Conservation (phyloP, 2,113 vertebrate genomes). For the Cranoglanis bouderius region DNA sequence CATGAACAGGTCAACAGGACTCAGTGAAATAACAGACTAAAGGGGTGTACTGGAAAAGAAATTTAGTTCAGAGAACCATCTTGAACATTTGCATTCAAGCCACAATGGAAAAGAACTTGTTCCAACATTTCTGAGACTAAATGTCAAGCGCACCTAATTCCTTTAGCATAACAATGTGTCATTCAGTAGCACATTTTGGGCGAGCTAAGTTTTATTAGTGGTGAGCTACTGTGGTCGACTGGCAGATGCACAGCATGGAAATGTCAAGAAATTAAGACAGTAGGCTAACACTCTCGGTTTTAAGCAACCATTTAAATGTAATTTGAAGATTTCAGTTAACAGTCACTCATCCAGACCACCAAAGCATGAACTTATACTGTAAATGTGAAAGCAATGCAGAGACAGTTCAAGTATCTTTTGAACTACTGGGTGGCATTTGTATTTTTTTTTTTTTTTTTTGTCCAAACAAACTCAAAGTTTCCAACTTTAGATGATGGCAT, state of each 20-base stretch:
- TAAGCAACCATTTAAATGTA: slow-evolving; percentile 28
- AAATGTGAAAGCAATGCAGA: slow-evolving; percentile 13
- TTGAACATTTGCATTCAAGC: background rate
- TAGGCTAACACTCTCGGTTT: slow-evolving; percentile 23
- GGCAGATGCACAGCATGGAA: slow-evolving; percentile 27
- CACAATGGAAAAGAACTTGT: slow-evolving; percentile 35
- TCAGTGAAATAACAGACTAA: background rate
- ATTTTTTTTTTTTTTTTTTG: background rate
- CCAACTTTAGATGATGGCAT: slow-evolving; percentile 25
- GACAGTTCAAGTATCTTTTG: slow-evolving; percentile 20
- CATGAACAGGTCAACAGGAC: background rate
- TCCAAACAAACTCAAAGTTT: slow-evolving; percentile 30
- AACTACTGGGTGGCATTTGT: slow-evolving; percentile 40
- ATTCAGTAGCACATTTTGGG: slow-evolving; percentile 38
- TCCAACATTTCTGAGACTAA: background rate
- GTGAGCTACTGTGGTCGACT: slow-evolving; percentile 37
- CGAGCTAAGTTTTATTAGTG: slow-evolving; percentile 34
- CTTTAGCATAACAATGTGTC: slow-evolving; percentile 36
- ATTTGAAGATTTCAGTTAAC: slow-evolving; percentile 26
- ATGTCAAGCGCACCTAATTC: slow-evolving; percentile 30
- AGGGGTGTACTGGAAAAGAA: background rate
- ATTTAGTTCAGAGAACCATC: background rate
- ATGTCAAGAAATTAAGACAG: slow-evolving; percentile 35
- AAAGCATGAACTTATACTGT: slow-evolving; percentile 10
- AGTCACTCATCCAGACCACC: slow-evolving; percentile 29